phyloP scores from a whole-genome alignment of 2,797 vertebrate genomes.

The Acanthiza pusilla region DNA sequence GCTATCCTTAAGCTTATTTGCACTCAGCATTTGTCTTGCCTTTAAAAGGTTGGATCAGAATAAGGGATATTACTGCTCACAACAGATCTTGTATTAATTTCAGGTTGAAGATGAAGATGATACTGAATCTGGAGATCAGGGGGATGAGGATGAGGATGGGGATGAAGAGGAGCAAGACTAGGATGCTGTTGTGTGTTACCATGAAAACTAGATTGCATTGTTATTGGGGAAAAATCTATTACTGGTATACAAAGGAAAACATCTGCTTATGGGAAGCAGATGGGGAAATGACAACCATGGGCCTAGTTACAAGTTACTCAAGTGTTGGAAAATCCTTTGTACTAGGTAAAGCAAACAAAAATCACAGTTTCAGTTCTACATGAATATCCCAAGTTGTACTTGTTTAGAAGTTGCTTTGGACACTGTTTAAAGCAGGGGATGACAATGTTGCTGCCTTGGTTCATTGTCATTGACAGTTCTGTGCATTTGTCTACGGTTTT shows the following conservation, averaged over 20 bases:
- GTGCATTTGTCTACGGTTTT: constrained; percentile 45
- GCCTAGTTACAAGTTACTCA: constrained; percentile 57
- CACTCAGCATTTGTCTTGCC: neutral
- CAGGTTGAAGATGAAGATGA: constrained; percentile 97
- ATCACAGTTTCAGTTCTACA: constrained; percentile 51
- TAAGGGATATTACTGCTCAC: neutral
- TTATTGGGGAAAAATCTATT: neutral
- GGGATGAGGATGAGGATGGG: constrained; percentile 82
- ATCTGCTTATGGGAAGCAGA: constrained; percentile 43
- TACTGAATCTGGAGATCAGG: constrained; percentile 87
- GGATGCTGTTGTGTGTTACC: neutral
- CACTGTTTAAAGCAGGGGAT: constrained; percentile 39
- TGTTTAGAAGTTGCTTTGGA: constrained; percentile 47
- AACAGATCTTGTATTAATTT: neutral
- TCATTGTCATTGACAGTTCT: constrained; percentile 43
- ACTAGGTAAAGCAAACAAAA: constrained; percentile 40
- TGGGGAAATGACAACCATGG: constrained; percentile 11
- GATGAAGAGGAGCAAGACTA: constrained; percentile 69
- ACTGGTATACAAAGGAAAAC: constrained; percentile 46
- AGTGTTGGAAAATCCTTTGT: constrained; percentile 41
- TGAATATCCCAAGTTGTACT: constrained; percentile 41
- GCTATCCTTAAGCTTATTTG: neutral
- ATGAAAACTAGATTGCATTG: neutral
- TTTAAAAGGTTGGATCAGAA: neutral
- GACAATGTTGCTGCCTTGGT: constrained; percentile 43